These are phyloP conservation scores for Netelia virgata DNA, from an alignment of 2,888 invertebrate genomes.

Conservation along the genomic window DNA sequence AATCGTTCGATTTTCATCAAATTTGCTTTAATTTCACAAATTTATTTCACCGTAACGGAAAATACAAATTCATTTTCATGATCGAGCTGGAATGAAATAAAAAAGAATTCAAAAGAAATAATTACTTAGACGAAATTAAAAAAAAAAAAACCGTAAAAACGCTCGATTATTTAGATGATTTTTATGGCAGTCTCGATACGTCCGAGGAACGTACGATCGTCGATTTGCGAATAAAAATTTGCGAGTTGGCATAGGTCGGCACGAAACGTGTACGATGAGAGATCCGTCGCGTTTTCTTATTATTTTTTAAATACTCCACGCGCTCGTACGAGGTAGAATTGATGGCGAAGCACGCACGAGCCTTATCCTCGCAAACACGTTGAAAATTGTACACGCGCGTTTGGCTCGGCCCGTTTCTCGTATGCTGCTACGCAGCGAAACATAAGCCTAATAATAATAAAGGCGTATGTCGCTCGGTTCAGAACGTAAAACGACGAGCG, in stretches of 20 bases:
- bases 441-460: no score
- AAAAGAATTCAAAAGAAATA: no score
- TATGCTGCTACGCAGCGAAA: background rate
- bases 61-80: no score
- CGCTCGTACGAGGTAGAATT: background rate
- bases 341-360: background rate
- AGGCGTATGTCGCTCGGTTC: no score
- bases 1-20: no score
- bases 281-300: background rate
- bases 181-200: no score
- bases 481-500: background rate
- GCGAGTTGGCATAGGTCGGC: constrained; percentile 69
- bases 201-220: background rate
- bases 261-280: constrained; percentile 17
- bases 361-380: constrained; percentile 25
- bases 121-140: no score
- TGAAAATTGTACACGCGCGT: constrained; percentile 25
- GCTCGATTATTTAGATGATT: no score
- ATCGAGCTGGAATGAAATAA: no score
- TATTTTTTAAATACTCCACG: background rate
- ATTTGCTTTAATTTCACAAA: no score
- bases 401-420: background rate
- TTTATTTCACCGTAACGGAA: no score
- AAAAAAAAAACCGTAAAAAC: no score
- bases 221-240: constrained; percentile 71